A percentile compares a stretch with the other conserved stretches of the same genome.
These are phyloP conservation scores for Monochamus alternatus DNA, from an alignment of 2,888 invertebrate species.

Conservation along the genomic window DNA sequence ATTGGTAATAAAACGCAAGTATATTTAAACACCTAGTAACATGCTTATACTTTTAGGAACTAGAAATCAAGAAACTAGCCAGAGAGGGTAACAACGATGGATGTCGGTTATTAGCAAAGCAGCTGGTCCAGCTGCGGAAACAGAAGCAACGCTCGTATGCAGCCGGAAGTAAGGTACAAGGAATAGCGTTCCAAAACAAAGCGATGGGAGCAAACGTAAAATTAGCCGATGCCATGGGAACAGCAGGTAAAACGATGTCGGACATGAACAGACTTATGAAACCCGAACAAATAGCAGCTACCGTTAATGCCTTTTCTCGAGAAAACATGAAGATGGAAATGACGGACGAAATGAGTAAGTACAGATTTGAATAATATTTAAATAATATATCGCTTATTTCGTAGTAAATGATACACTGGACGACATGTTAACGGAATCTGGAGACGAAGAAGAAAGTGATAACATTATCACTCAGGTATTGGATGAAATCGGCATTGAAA, in stretches of 20 bases:
- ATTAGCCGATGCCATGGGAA: constrained; percentile 89
- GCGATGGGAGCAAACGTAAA: constrained; percentile 92
- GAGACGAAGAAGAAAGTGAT: constrained; percentile 92
- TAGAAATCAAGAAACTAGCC: constrained; percentile 92
- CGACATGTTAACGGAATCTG: constrained; percentile 90
- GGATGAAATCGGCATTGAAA: constrained; percentile 98
- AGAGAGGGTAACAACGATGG: constrained; percentile 91
- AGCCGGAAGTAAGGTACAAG: constrained; percentile 85
- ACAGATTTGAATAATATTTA: background rate
- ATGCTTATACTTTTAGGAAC: constrained; percentile 74
- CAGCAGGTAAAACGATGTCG: constrained; percentile 91
- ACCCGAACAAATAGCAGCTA: constrained; percentile 87
- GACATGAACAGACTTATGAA: constrained; percentile 91
- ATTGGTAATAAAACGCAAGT: constrained; percentile 74
- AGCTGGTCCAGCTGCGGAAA: constrained; percentile 89
- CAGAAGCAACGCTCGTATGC: constrained; percentile 88
- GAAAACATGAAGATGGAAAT: constrained; percentile 93
- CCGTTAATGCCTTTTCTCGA: constrained; percentile 87
- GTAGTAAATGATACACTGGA: constrained; percentile 92
- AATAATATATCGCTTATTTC: constrained; percentile 55
- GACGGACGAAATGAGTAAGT: constrained; percentile 95
- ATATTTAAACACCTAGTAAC: background rate
- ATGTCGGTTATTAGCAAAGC: constrained; percentile 88
- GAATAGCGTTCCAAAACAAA: constrained; percentile 90
- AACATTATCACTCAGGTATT: constrained; percentile 91